Percentiles rank a stretch among this genome's conserved stretches.
phyloP scores from a whole-genome alignment of 2,797 vertebrate species.

The Pseudomugil tenellus region DNA sequence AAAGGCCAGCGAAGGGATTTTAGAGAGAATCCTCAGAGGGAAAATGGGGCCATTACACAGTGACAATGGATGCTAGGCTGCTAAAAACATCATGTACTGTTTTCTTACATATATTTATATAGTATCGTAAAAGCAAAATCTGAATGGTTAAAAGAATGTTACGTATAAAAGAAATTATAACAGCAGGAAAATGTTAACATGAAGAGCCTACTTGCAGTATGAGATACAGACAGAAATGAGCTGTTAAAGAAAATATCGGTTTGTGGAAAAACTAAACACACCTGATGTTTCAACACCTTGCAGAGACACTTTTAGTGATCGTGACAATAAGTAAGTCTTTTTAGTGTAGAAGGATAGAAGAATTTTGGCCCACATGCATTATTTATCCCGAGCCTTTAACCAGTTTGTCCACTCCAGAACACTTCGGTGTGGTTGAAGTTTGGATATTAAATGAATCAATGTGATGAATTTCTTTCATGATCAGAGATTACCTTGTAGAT shows the following conservation, averaged over 20 bases:
- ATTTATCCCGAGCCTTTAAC: background rate
- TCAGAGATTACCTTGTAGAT: background rate
- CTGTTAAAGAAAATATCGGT: background rate
- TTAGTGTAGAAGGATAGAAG: no score
- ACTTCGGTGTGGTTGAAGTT: background rate
- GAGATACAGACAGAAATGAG: no score
- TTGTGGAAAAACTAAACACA: background rate
- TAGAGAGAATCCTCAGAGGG: conserved; percentile 26
- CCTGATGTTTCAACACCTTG: background rate
- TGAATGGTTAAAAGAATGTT: background rate
- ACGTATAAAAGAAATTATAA: no score
- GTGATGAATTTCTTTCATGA: no score
- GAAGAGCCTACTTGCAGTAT: no score
- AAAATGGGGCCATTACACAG: conserved; percentile 3
- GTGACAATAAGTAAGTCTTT: background rate
- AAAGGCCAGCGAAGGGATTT: conserved; percentile 53
- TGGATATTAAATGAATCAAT: background rate
- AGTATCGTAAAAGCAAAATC: background rate
- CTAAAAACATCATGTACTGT: background rate
- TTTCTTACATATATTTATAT: background rate
- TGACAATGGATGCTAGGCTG: background rate
- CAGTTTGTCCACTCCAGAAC: no score
- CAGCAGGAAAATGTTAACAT: no score
- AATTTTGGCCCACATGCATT: background rate
- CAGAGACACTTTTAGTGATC: background rate